phyloP scores from a whole-genome alignment of 37 sponge, comb jelly and placozoan genomes.

The Geodia barretti region DNA sequence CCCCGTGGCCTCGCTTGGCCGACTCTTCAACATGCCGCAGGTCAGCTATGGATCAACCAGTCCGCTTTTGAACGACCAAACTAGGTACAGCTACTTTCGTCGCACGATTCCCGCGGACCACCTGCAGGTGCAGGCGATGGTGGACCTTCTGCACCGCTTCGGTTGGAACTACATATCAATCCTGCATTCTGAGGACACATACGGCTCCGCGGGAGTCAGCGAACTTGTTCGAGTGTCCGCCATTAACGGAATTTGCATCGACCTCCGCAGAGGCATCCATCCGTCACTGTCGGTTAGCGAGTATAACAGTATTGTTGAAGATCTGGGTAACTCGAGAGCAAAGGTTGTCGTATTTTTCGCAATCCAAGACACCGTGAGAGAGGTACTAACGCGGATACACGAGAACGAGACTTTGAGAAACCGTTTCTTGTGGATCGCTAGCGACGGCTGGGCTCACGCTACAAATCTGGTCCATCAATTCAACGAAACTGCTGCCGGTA shows the following conservation, averaged over 20 bases:
- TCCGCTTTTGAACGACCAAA: slow-evolving; percentile 73
- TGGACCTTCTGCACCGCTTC: slow-evolving; percentile 61
- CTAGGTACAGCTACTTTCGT: slow-evolving; percentile 80
- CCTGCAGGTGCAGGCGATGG: slow-evolving; percentile 85
- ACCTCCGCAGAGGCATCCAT: slow-evolving; percentile 32
- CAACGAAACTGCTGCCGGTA: slow-evolving; percentile 38
- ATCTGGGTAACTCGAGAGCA: slow-evolving; percentile 35
- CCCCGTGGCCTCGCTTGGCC: slow-evolving; percentile 71
- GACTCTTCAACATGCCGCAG: slow-evolving; percentile 76
- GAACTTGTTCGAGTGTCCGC: slow-evolving; percentile 31
- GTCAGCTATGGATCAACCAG: slow-evolving; percentile 86
- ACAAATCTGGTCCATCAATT: neutral
- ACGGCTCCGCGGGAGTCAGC: slow-evolving; percentile 63
- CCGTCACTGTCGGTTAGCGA: neutral
- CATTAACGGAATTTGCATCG: slow-evolving; percentile 55
- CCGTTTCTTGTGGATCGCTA: slow-evolving; percentile 82
- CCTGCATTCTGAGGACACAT: slow-evolving; percentile 49
- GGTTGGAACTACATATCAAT: slow-evolving; percentile 73
- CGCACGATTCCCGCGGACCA: slow-evolving; percentile 89
- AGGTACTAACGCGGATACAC: slow-evolving; percentile 4
- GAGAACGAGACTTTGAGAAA: neutral
- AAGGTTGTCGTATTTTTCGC: slow-evolving; percentile 68
- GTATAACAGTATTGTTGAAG: neutral
- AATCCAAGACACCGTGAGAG: slow-evolving; percentile 21
- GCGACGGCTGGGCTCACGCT: slow-evolving; percentile 83